Conservation (phyloP, 2,888 invertebrate genomes). For the Ophonus ardosiacus region DNA sequence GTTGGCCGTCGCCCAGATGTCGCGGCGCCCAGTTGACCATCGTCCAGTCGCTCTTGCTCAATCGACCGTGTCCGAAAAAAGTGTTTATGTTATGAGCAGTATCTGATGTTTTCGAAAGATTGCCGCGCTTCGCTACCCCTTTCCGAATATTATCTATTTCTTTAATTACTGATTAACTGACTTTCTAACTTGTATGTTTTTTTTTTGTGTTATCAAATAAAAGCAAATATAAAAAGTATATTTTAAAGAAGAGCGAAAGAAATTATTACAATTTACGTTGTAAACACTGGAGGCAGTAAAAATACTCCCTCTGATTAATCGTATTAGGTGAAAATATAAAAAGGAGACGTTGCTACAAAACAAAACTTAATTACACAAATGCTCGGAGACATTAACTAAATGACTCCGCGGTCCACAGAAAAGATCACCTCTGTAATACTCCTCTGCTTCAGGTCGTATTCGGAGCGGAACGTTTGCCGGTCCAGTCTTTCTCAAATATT, state of each 20-base stretch:
- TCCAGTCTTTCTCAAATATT: conserved; percentile 48
- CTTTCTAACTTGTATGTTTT: no score
- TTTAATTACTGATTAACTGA: no score
- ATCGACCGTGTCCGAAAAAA: no score
- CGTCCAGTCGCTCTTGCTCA: no score
- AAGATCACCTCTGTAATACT: background rate
- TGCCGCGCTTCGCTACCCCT: no score
- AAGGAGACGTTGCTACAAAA: background rate
- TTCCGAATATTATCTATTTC: no score
- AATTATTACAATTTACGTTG: background rate
- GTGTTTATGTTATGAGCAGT: no score
- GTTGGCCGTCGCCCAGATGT: no score
- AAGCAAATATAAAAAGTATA: no score
- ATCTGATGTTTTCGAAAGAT: no score
- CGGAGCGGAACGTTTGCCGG: background rate
- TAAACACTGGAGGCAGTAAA: background rate
- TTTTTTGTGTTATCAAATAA: no score
- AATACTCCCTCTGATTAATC: background rate
- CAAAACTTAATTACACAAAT: conserved; percentile 28
- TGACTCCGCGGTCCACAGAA: background rate
- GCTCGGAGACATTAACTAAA: conserved; percentile 21
- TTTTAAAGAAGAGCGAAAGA: background rate
- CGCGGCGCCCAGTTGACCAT: no score
- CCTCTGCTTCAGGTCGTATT: background rate
- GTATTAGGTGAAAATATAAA: background rate